phyloP scores from a whole-genome alignment of 2,797 vertebrate species.

The Todus mexicanus region DNA sequence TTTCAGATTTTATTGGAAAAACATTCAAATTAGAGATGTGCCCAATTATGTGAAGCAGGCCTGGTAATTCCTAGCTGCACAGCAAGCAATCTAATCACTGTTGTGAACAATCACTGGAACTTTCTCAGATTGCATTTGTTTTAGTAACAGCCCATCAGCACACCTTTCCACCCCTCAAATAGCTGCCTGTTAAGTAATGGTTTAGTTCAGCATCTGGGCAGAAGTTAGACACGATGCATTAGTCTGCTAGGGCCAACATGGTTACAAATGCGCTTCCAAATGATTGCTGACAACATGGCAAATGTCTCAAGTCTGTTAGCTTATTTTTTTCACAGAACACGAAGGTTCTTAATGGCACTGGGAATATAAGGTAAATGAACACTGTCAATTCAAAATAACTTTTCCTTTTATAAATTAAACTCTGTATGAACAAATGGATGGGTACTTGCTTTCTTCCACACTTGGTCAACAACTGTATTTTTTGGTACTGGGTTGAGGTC shows the following conservation, averaged over 20 bases:
- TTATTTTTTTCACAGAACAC: background rate
- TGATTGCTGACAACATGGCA: slow-evolving; percentile 3
- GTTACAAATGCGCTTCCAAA: slow-evolving; percentile 40
- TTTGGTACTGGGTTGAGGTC: background rate
- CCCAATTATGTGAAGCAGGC: background rate
- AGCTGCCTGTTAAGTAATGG: background rate
- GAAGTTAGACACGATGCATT: background rate
- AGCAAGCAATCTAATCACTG: background rate
- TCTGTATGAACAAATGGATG: background rate
- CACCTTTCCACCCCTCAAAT: background rate
- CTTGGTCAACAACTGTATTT: background rate
- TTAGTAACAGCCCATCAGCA: background rate
- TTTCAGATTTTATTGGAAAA: background rate
- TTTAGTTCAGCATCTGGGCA: background rate
- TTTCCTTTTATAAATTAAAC: slow-evolving; percentile 33
- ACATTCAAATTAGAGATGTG: background rate
- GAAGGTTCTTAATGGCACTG: background rate
- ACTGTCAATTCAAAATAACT: slow-evolving; percentile 21
- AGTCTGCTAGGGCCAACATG: background rate
- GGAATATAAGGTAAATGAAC: slow-evolving; percentile 30
- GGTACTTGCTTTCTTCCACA: slow-evolving; percentile 5
- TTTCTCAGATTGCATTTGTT: background rate
- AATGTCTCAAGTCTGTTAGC: background rate
- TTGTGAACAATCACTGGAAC: background rate
- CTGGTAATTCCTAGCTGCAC: background rate